These are phyloP conservation scores for Phyto melanocephala DNA, from an alignment of 2,888 invertebrate genomes.

Conservation along the genomic window DNA sequence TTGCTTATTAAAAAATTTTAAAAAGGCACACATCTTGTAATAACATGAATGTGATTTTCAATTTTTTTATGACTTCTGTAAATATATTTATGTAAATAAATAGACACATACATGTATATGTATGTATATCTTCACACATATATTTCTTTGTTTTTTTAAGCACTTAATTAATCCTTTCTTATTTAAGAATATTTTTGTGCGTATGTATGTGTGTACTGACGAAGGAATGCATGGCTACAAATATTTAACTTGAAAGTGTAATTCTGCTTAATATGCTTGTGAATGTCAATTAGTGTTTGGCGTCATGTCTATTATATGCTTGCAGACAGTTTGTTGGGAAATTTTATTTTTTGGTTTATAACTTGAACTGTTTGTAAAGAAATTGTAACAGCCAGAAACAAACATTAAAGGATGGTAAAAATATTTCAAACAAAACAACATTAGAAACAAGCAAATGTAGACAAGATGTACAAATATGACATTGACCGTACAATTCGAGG, in stretches of 20 bases:
- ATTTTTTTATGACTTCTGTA: no score
- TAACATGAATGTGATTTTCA: no score
- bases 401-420: neutral
- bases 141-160: no score
- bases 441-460: neutral
- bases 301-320: constrained; percentile 65
- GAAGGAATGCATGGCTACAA: neutral
- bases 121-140: no score
- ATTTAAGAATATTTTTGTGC: no score
- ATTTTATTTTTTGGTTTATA: constrained; percentile 29
- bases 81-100: no score
- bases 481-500: neutral
- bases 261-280: constrained; percentile 28
- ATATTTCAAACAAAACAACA: neutral
- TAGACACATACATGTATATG: no score
- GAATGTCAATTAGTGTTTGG: constrained; percentile 72
- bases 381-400: neutral
- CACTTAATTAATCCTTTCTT: no score
- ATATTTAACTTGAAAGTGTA: neutral
- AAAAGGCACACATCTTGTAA: no score
- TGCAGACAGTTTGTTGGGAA: neutral
- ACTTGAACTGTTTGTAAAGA: constrained; percentile 41
- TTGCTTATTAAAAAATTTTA: no score
- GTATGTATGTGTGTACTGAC: no score
- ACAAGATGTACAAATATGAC: constrained; percentile 26